phyloP scores from a whole-genome alignment of 2,113 vertebrate species.

The Scartelaos histophorus region DNA sequence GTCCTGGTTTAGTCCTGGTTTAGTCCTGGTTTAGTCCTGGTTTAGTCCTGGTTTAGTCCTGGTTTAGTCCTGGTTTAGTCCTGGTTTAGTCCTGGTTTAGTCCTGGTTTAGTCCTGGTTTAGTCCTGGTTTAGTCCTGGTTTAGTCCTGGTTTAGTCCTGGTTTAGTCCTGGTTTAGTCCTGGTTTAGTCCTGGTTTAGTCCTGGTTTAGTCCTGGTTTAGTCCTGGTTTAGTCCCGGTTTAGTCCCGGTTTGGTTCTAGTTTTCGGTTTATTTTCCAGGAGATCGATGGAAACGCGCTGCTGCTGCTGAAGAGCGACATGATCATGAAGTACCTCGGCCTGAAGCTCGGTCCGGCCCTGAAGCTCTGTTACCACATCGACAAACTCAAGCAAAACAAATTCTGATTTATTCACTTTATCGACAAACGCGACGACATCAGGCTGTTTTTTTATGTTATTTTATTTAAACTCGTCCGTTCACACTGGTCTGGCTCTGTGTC shows the following conservation, averaged over 20 bases:
- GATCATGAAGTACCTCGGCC: conserved; percentile 96
- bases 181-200: too few species aligned
- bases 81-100: too few species aligned
- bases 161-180: too few species aligned
- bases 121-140: too few species aligned
- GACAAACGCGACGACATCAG: not conserved
- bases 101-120: too few species aligned
- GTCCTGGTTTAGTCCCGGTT: too few species aligned
- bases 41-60: too few species aligned
- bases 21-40: too few species aligned
- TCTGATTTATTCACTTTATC: conserved; percentile 67
- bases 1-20: too few species aligned
- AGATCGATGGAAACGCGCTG: conserved; percentile 94
- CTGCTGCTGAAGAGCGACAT: conserved; percentile 92
- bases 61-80: too few species aligned
- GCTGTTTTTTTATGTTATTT: not conserved
- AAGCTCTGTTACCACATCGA: conserved; percentile 97
- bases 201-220: too few species aligned
- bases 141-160: too few species aligned
- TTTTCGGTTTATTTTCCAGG: conserved; percentile 72
- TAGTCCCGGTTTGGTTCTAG: not conserved
- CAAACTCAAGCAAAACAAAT: conserved; percentile 92
- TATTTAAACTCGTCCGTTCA: not conserved
- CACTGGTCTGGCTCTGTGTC: not conserved
- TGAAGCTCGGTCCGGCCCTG: conserved; percentile 92